Evolutionary conservation across 2,797 vertebrate species (phyloP), one percentile per base, ranked within the genome.

Genomic region (Tachyglossus aculeatus): DNA sequence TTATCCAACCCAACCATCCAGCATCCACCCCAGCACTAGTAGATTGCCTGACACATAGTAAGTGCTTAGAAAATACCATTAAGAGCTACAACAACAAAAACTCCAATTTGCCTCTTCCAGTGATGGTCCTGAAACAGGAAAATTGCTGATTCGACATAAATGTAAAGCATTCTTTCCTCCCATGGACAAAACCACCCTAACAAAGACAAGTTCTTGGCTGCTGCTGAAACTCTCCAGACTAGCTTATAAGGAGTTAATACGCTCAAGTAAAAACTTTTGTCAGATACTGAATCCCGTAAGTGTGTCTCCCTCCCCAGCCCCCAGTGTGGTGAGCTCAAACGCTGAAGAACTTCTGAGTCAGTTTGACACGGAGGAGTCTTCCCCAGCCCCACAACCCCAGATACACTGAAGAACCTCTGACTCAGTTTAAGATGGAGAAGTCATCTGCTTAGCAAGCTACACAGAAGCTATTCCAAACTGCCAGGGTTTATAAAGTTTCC

Each of bases 321-420:
- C n/a, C n/a, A n/a, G n/a, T n/a, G n/a, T n/a, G n/a, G n/a, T n/a
- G n/a, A n/a, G n/a, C n/a, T n/a, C n/a, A n/a, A n/a, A n/a, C n/a
- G n/a, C n/a, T n/a, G n/a, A n/a, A n/a, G n/a, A n/a, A n/a, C n/a
- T n/a, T n/a, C n/a, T n/a, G n/a, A n/a, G n/a, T n/a, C n/a, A n/a
- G n/a, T n/a, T n/a, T n/a, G n/a, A n/a, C n/a, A n/a, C n/a, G n/a
- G n/a, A n/a, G n/a, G n/a, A n/a, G n/a, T n/a, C n/a, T n/a, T n/a
- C n/a, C n/a, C n/a, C n/a, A n/a, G n/a, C n/a, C n/a, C n/a, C n/a
- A n/a, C n/a, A n/a, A n/a, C n/a, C n/a, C 56, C 75, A 57, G 12
- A 66, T 14, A 76, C 85, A 83, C 25, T 29, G 22, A 67, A 67
- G 56, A 38, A 77, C 54, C 86, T 59, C 58, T 60, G 54, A 44